Percentiles rank a stretch among this genome's conserved stretches.
phyloP scores from a whole-genome alignment of 2,888 invertebrate genomes.

The Perizoma affinitatum region DNA sequence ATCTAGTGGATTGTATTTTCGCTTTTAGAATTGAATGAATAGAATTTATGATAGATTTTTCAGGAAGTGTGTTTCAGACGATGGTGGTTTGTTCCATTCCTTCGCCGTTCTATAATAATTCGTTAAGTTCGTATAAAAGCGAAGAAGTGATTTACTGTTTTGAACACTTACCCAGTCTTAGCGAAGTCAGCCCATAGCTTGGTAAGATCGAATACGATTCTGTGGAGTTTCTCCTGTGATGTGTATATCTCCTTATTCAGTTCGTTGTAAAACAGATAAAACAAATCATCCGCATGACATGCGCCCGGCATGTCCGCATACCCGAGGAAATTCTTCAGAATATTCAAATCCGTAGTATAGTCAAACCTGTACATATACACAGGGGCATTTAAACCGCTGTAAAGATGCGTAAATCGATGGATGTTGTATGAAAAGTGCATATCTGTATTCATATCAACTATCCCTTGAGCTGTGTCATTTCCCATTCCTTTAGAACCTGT shows the following conservation, averaged over 20 bases:
- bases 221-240: conserved; percentile 50
- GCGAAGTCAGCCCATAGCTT: conserved; percentile 76
- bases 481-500: conserved; percentile 49
- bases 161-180: conserved; percentile 56
- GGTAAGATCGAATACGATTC: conserved; percentile 62
- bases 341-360: conserved; percentile 60
- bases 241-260: conserved; percentile 54
- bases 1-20: no score
- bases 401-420: conserved; percentile 57
- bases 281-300: conserved; percentile 78
- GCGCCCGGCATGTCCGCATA: conserved; percentile 57
- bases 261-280: conserved; percentile 70
- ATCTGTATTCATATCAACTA: conserved; percentile 54
- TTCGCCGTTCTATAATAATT: no score
- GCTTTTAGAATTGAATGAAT: no score
- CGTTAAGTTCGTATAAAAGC: no score
- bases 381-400: conserved; percentile 43
- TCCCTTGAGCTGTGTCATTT: conserved; percentile 42
- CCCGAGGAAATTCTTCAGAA: conserved; percentile 50
- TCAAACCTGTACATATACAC: conserved; percentile 63
- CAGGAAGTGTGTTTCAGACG: no score
- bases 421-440: conserved; percentile 54
- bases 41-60: no score
- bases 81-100: no score
- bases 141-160: no score